Evolutionary conservation across 2,113 vertebrate genomes (phyloP).

Genomic region (Phodopus roborovskii): DNA sequence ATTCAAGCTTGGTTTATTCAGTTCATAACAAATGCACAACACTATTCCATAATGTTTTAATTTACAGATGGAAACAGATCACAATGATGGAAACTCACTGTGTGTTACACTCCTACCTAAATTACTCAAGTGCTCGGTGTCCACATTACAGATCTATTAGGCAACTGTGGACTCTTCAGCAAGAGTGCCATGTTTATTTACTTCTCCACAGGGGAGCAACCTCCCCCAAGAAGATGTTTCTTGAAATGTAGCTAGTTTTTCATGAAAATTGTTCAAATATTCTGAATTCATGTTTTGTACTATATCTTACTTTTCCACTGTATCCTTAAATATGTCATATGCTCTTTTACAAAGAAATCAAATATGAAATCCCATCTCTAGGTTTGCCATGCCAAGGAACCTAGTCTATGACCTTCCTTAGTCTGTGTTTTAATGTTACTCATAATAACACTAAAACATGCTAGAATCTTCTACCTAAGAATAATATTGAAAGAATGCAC

Average conservation of each 20-base stretch:
- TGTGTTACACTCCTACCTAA: background rate
- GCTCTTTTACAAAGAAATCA: background rate
- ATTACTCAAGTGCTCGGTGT: background rate
- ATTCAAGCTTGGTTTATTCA: slow-evolving; percentile 17
- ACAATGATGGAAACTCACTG: background rate
- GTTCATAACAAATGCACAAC: background rate
- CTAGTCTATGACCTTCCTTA: background rate
- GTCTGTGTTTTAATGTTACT: background rate
- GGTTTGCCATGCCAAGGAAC: background rate
- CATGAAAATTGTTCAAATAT: background rate
- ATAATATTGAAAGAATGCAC: background rate
- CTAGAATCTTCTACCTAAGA: background rate
- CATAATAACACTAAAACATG: slow-evolving; percentile 26
- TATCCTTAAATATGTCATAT: background rate
- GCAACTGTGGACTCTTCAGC: background rate
- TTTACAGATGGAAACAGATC: background rate
- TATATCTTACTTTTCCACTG: background rate
- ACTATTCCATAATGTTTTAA: background rate
- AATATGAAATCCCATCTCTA: background rate
- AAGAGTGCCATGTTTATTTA: slow-evolving; percentile 5
- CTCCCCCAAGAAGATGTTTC: background rate
- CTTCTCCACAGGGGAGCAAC: background rate
- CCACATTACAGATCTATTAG: background rate
- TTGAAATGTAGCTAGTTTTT: slow-evolving; percentile 34
- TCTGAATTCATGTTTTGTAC: background rate